A percentile compares a stretch with the other conserved stretches of the same genome.
Evolutionary conservation across 2,113 vertebrate genomes (phyloP).

Genomic region (Porphyrio hochstetteri): DNA sequence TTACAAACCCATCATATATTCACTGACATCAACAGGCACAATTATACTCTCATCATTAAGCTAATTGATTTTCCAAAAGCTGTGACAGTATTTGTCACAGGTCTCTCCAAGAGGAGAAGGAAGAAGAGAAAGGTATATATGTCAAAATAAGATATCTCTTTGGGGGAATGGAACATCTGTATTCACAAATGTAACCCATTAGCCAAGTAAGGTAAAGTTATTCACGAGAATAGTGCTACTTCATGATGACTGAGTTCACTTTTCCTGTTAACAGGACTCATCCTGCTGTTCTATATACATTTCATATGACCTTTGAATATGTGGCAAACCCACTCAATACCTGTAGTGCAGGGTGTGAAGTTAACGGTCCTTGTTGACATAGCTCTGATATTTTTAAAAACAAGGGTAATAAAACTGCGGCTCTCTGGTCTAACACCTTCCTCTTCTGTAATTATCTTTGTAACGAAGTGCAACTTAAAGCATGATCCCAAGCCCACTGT

Average conservation of each 20-base stretch:
- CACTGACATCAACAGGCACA: not conserved
- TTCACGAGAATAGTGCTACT: not conserved
- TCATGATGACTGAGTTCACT: not conserved
- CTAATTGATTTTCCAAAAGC: not conserved
- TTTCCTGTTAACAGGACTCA: not conserved
- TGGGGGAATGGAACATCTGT: not conserved
- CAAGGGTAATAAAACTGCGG: not conserved
- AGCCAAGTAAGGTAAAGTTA: not conserved
- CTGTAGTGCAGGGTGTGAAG: not conserved
- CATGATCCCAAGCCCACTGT: not conserved
- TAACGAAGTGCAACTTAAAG: not conserved
- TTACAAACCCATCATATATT: not conserved
- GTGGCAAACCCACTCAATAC: not conserved
- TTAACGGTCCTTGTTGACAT: not conserved
- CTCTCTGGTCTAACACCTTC: not conserved
- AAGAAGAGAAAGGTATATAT: not conserved
- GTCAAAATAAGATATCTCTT: not conserved
- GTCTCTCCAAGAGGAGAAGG: not conserved
- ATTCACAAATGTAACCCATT: conserved; percentile 7
- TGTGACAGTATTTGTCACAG: not conserved
- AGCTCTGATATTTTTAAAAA: conserved; percentile 15
- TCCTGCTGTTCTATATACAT: not conserved
- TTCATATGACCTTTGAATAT: not conserved
- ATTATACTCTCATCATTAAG: not conserved
- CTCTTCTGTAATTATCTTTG: not conserved